A percentile compares a stretch with the other conserved stretches of the same genome.
These are phyloP conservation scores for Pygmarrhopalites habei DNA, from an alignment of 1,140 invertebrate species.

Conservation along the genomic window DNA sequence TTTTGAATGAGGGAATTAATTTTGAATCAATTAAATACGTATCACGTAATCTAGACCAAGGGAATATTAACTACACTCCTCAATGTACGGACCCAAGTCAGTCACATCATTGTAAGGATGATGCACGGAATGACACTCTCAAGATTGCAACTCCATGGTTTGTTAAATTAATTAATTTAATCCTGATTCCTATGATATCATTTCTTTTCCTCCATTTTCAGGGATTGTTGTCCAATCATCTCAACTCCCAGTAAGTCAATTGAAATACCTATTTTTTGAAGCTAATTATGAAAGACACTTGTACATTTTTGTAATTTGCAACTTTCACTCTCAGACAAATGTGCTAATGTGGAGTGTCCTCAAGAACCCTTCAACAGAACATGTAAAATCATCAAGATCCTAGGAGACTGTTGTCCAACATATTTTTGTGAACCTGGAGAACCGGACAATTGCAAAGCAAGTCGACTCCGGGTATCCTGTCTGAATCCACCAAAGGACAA, in stretches of 20 bases:
- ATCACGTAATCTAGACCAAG: background rate
- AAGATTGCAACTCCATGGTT: slow-evolving; percentile 20
- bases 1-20: background rate
- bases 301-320: too few relatives aligned
- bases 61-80: background rate
- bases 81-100: background rate
- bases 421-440: slow-evolving; percentile 16
- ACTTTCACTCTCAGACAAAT: background rate
- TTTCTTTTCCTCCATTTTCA: too few relatives aligned
- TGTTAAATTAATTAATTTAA: too few relatives aligned
- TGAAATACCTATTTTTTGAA: background rate
- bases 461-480: background rate
- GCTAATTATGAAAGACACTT: background rate
- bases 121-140: slow-evolving; percentile 8
- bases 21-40: background rate
- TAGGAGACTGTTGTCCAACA: slow-evolving; percentile 5
- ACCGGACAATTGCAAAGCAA: background rate
- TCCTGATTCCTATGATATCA: too few relatives aligned
- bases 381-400: background rate
- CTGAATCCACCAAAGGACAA: slow-evolving; percentile 7
- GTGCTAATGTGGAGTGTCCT: background rate
- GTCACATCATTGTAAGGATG: background rate
- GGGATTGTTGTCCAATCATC: slow-evolving; percentile 17
- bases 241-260: slow-evolving; percentile 1
- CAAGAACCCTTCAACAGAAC: slow-evolving; percentile 9